Base-by-base conservation (phyloP, 1,140 invertebrate species). In the Cardiocondyla obscurior region DNA sequence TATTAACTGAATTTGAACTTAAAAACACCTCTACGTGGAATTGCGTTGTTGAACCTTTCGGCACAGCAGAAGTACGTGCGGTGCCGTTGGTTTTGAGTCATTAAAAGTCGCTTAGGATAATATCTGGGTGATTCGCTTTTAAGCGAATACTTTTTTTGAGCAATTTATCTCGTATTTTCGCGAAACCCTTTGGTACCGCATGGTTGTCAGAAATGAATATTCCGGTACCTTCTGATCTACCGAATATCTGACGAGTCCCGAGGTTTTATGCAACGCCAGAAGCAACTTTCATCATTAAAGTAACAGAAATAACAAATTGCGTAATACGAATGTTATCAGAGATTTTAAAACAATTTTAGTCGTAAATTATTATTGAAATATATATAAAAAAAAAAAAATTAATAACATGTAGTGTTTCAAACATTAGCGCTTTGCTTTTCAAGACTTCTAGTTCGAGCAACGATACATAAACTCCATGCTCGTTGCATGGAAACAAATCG, bases 91-190 rank as follows among this genome's bases (percentile, higher is more conserved):
- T 85, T 91, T 88, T 60, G 58, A 85, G 89, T 88, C 92, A 91
- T 93, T 93, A 93, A 93, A 93, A 92, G 87, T 93, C 92, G 92
- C 91, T 93, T 93, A 93, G 91, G 92, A 90, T 93, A 92, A 92
- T 92, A 90, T 87, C 85, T 72, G 84, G 87, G 76, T 88, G 85
- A 92, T 91, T 90, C 83, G 87, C 85, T 82, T 87, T 85, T 82
- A 77, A 89, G 67, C 82, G 62, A 85, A 81, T 81, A 57, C 58
- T 55, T 86, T 83, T 82, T 81, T 72, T 42, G 42, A 65, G 81
- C 84, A 88, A 90, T 90, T 90, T 88, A 82, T 85, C 70, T 84
- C 70, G 65, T 85, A 88, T 89, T 86, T 84, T 83, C 81, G 82
- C 84, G 76, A 25, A n/a, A 72, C 51, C 58, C 42, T 81, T 70